Evolutionary conservation across 2,113 vertebrate genomes (phyloP), one percentile per base, ranked within the genome.

Genomic region (Butastur rufipennis): DNA sequence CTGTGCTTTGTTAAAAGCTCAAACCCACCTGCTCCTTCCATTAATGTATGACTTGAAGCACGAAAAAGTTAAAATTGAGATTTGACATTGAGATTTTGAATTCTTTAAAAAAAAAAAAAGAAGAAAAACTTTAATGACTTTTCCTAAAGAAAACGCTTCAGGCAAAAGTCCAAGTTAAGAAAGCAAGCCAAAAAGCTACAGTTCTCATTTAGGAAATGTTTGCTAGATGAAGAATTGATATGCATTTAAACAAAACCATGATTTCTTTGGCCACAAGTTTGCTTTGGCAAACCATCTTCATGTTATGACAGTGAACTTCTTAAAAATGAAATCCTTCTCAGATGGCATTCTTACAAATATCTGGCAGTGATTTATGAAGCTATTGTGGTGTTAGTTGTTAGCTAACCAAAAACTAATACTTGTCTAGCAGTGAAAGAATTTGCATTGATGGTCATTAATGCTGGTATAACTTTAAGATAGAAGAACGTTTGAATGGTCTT

Each of bases 361-460:
- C 53, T 96, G 61, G 31, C 81, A 86, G 38, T 63, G 87, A 86
- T 85, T 93, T 95, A 66, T 88, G 79, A 91, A 80, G 25, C 73
- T 84, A 9, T 84, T 94, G 32, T 66, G 53, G 34, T 67, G 56
- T 45, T 68, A 78, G 50, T 65, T 93, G 40, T 93, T 93, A 67
- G 90, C 86, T 96, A 95, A 87, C 62, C 36, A 83, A 68, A 93
- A 95, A 6, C 80, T 95, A 88, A 67, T 90, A 84, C 56, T 87
- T 62, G 10, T 80, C 26, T 83, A 94, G 42, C 63, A 77, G 26
- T 77, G 50, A 56, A 71, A 65, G 11, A 84, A 61, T 86, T 88
- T 95, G 42, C 59, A 43, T 22, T 88, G 67, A 80, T 79, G 73
- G 53, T 87, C 42, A 62, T 81, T 92, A 93, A 86, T 61, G 58